Base-by-base conservation (phyloP, 2,113 vertebrate genomes). In the Silurus glanis region DNA sequence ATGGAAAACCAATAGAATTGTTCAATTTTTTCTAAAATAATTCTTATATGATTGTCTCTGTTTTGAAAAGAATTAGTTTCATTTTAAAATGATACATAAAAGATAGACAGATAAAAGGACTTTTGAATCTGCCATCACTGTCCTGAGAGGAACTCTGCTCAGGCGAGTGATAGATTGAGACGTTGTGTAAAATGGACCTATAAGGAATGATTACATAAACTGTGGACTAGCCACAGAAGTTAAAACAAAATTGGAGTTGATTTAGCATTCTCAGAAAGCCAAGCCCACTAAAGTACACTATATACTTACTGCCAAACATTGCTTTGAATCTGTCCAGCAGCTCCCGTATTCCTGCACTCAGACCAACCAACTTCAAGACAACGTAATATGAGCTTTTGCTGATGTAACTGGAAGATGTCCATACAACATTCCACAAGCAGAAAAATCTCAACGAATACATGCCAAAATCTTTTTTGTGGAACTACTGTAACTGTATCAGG, bases 401-500 rank as follows among this genome's bases (percentile, higher is more conserved):
- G 85, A 89, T 67, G 89, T 90, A 91, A 86, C 88, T 82, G 69
- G 91, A 90, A 62, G 71, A 19, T 84, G 85, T 87, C 90, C 90
- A 90, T 23, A 83, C 85, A 56, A 85, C 91, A 94, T 93, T 91
- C 88, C 91, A 90, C 83, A 86, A 91, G 82, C 78, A 88, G 59
- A 83, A 85, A 80, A 86, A 67, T 49, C 90, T 88, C 86, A 87
- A 90, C 80, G 87, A 85, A 49, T 71, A 92, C 92, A 91, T 92
- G 56, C 53, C 83, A 87, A 91, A 92, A 90, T 91, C n/a, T n/a
- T 91, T 85, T 92, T 91, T 93, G 93, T 94, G 92, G 92, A 93
- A 92, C 89, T 93, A 93, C 92, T 92, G 92, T 93, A 93, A 93
- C 91, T 89, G 89, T 94, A 94, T 94, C 92, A 90, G 86, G 82